Percentiles rank a stretch among this genome's conserved stretches.
Evolutionary conservation across 2,797 vertebrate genomes (phyloP).

Genomic region (Periophthalmus magnuspinnatus): DNA sequence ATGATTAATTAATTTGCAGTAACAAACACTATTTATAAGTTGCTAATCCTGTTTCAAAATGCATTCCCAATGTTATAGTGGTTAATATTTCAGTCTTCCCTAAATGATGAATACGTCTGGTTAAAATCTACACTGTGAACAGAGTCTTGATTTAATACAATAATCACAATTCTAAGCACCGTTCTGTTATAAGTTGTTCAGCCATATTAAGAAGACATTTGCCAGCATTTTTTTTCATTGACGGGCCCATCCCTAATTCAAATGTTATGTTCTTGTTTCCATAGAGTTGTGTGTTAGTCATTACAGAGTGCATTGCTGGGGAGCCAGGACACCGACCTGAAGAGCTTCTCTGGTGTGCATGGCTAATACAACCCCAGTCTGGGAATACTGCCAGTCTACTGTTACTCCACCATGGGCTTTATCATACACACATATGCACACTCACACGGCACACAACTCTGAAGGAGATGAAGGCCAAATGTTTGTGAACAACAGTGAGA

Average conservation of each 20-base stretch:
- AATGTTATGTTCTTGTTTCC: conserved; percentile 51
- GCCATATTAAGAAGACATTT: background rate
- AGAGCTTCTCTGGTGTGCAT: conserved; percentile 75
- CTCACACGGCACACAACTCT: conserved; percentile 38
- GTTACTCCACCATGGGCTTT: conserved; percentile 74
- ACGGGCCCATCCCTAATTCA: conserved; percentile 33
- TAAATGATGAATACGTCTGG: background rate
- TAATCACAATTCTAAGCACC: background rate
- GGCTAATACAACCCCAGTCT: conserved; percentile 75
- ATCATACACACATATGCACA: conserved; percentile 66
- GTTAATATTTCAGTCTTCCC: background rate
- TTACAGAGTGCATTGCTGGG: conserved; percentile 58
- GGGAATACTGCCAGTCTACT: conserved; percentile 77
- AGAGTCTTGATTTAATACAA: background rate
- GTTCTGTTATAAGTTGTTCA: background rate
- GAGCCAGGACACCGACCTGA: conserved; percentile 72
- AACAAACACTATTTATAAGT: background rate
- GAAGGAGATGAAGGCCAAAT: conserved; percentile 27
- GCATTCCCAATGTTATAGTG: too few species aligned
- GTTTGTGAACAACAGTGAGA: conserved; percentile 31
- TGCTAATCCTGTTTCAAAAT: background rate
- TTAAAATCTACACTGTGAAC: background rate
- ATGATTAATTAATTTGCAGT: too few species aligned
- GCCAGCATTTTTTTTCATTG: conserved; percentile 38
- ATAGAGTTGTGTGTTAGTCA: conserved; percentile 56